Evolutionary conservation across 2,797 vertebrate genomes (phyloP).

Genomic region (Meriones psammophilus): DNA sequence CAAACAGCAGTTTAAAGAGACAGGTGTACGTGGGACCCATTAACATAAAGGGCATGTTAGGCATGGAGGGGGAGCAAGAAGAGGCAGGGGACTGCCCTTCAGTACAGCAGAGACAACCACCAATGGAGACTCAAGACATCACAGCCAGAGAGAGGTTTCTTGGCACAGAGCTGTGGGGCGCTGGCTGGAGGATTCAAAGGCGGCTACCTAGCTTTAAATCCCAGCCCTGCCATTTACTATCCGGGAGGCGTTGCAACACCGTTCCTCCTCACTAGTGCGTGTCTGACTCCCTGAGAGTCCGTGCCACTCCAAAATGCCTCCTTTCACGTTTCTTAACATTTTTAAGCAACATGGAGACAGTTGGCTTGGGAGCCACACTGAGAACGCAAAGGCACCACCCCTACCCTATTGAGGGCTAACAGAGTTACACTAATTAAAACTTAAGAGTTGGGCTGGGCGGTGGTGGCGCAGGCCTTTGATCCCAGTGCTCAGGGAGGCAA

Average conservation of each 20-base stretch:
- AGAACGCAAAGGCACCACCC: not conserved
- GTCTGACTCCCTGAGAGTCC: not conserved
- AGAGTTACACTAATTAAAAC: not conserved
- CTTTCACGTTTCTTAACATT: not conserved
- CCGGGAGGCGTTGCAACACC: not conserved
- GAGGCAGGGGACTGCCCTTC: not conserved
- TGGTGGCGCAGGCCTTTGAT: not conserved
- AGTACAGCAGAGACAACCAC: not conserved
- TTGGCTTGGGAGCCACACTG: not conserved
- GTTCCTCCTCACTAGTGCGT: not conserved
- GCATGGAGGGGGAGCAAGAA: not conserved
- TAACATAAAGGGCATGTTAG: not conserved
- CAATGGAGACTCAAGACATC: not conserved
- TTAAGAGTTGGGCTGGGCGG: not conserved
- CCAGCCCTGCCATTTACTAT: not conserved
- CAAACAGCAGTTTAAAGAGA: not conserved
- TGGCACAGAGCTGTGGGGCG: accelerated
- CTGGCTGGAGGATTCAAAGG: not conserved
- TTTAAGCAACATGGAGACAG: not conserved
- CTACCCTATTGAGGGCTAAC: not conserved
- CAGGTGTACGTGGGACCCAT: too few relatives aligned
- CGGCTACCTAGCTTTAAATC: not conserved
- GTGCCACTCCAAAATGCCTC: not conserved
- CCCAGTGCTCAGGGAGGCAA: not conserved
- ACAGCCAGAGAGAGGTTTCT: not conserved